A percentile compares a stretch with the other conserved stretches of the same genome.
Evolutionary conservation across 2,888 invertebrate species (phyloP).

Genomic region (Pristionchus maxplancki): DNA sequence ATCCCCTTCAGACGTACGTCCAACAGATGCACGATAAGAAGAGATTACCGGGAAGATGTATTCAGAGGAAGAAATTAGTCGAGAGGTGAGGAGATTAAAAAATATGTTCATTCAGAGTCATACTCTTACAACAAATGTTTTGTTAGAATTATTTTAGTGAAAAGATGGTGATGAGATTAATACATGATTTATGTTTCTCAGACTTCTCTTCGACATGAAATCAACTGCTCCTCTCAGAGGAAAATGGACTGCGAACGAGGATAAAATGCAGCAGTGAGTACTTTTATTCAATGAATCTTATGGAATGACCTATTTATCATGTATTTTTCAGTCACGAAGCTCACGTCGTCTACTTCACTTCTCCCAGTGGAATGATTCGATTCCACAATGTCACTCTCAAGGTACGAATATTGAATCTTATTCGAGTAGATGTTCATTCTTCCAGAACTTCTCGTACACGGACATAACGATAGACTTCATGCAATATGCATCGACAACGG

Average conservation of each 20-base stretch:
- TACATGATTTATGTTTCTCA: constrained; percentile 62
- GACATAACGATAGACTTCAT: constrained; percentile 56
- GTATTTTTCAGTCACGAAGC: constrained; percentile 68
- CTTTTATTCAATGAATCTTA: background rate
- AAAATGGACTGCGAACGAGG: constrained; percentile 74
- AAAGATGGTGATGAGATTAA: no score
- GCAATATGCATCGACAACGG: constrained; percentile 13
- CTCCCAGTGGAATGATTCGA: constrained; percentile 76
- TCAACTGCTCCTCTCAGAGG: constrained; percentile 73
- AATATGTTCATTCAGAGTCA: no score
- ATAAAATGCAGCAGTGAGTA: constrained; percentile 65
- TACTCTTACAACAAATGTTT: no score
- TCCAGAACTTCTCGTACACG: constrained; percentile 60
- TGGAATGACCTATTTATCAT: background rate
- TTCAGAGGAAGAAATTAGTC: constrained; percentile 34
- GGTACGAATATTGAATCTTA: constrained; percentile 31
- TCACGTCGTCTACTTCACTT: constrained; percentile 74
- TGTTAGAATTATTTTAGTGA: no score
- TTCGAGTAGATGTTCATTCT: constrained; percentile 51
- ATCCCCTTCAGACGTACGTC: constrained; percentile 20
- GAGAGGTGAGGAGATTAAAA: background rate
- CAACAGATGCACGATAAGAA: constrained; percentile 44
- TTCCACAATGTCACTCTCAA: constrained; percentile 67
- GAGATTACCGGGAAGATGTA: constrained; percentile 48
- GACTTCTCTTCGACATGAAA: constrained; percentile 77